These are phyloP conservation scores for Lycophotia porphyrea DNA, from an alignment of 2,888 invertebrate species.

Conservation along the genomic window DNA sequence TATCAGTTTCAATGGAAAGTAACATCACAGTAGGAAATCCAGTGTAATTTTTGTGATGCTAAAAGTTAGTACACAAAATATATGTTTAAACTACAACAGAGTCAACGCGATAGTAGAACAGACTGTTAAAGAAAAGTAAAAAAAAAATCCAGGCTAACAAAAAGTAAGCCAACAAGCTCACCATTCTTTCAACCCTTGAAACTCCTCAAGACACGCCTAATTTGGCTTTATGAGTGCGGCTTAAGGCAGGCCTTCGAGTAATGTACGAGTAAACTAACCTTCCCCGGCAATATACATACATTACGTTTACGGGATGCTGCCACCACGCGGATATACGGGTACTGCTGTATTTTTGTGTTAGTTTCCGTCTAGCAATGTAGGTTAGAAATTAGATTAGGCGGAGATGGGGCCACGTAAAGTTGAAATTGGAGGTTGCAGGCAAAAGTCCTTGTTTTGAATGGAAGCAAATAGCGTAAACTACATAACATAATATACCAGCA, in stretches of 20 bases:
- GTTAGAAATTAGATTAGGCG: conserved; percentile 17
- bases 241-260: conserved; percentile 72
- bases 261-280: conserved; percentile 78
- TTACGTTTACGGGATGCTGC: conserved; percentile 67
- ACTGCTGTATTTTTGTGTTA: conserved; percentile 57
- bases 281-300: conserved; percentile 70
- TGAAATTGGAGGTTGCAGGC: not conserved
- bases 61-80: not conserved
- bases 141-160: not conserved
- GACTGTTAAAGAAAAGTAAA: fast-evolving
- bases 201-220: conserved; percentile 78
- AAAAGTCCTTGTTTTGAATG: not conserved
- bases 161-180: conserved; percentile 26
- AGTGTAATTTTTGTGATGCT: not conserved
- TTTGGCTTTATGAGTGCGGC: conserved; percentile 84
- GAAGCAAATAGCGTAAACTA: not conserved
- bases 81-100: not conserved
- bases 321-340: conserved; percentile 37
- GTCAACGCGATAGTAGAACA: not conserved
- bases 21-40: not conserved
- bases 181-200: conserved; percentile 57
- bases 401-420: too few species aligned
- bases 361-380: conserved; percentile 25
- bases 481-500: too few species aligned
- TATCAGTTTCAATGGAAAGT: not conserved